Evolutionary conservation across 2,888 invertebrate genomes (phyloP), one percentile per base, ranked within the genome.

Genomic region (Rhyacophila evoluta): DNA sequence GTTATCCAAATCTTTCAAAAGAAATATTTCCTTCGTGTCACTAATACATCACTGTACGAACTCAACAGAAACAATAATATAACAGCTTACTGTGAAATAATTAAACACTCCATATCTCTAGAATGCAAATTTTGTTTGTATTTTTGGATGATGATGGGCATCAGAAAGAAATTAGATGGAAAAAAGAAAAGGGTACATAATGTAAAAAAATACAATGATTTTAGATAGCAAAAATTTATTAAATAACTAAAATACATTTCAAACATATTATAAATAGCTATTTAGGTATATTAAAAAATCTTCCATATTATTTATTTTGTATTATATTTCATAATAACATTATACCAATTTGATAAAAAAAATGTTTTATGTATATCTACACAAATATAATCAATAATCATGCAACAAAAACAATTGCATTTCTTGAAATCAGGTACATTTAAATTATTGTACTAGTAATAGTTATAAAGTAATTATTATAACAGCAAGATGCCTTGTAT

Each of bases 221-320:
- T 4, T 69, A 69, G 33, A 69, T 29, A 69, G 29, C 69, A 69
- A 29, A 69, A 69, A 12, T 69, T 29, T 29, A 69, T 29, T 69
- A 69, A 29, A 29, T 15, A 69, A 69, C 69, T 33, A 69, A 69
- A 55, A 55, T 55, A 55, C 55, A 55, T 19, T 55, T 55, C 10
- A 55, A 55, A 55, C 55, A 55, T 55, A 55, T 55, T 55, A 19
- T 55, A 55, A 55, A 55, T 55, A 55, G 55, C 55, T 55, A 55
- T 55, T 19, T 55, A 55, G 15, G 6, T 55, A 55, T 4, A 55
- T 25, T 55, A 25, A 55, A 55, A 55, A 55, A 25, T 55, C 41
- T 41, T 55, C 25, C 55, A 55, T 19, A 55, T 55, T 8, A 55
- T 55, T 41, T 19, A 55, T 55, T 1, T 55, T 8, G 10, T 55